Evolutionary conservation across 2,888 invertebrate genomes (phyloP).

Genomic region (Nomada hirtipes): DNA sequence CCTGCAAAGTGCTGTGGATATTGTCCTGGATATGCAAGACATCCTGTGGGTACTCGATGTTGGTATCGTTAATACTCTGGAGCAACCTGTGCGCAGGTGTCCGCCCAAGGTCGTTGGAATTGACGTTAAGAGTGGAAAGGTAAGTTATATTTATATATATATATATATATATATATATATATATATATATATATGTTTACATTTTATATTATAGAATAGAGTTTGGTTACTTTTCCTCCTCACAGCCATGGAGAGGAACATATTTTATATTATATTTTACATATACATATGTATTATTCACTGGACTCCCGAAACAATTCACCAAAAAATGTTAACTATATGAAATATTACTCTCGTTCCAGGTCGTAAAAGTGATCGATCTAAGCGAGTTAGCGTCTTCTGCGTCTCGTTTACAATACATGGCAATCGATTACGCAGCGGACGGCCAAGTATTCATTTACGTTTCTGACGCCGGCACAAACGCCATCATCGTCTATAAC

Average conservation of each 20-base stretch:
- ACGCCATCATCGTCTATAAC: constrained; percentile 86
- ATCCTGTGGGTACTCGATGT: constrained; percentile 90
- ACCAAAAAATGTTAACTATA: too few species aligned
- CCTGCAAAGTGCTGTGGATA: constrained; percentile 90
- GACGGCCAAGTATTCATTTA: constrained; percentile 87
- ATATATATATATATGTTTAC: too few species aligned
- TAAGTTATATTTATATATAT: constrained; percentile 37
- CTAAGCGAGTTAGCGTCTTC: constrained; percentile 86
- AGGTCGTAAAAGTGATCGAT: constrained; percentile 87
- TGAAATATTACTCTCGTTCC: background rate
- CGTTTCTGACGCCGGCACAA: constrained; percentile 89
- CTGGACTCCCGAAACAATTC: too few species aligned
- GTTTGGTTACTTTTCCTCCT: too few species aligned
- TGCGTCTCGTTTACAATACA: constrained; percentile 88
- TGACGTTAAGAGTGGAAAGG: constrained; percentile 86
- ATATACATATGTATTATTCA: too few species aligned
- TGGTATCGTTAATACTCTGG: constrained; percentile 89
- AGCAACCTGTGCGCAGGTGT: constrained; percentile 88
- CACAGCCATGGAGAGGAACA: too few species aligned
- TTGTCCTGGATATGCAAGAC: constrained; percentile 87
- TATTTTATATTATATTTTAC: too few species aligned
- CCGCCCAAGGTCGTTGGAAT: constrained; percentile 89
- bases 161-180: too few species aligned
- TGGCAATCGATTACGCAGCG: constrained; percentile 88
- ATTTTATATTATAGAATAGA: too few species aligned